A percentile compares a stretch with the other conserved stretches of the same genome.
These are phyloP conservation scores for Rhamphomyia laevipes DNA, from an alignment of 2,888 invertebrate genomes.

Conservation along the genomic window DNA sequence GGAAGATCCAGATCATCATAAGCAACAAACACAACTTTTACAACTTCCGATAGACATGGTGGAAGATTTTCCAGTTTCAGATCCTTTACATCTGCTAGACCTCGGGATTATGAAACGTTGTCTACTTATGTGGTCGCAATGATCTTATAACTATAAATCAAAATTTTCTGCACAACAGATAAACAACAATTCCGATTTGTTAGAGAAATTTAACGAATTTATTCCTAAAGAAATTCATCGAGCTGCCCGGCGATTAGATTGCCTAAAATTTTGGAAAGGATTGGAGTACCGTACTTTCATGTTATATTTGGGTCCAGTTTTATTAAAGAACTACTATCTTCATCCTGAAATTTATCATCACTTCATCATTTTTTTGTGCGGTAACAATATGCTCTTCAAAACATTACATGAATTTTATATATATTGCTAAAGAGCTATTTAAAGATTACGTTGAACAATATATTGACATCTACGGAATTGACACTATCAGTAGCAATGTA, in stretches of 20 bases:
- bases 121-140: background rate
- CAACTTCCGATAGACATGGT: slow-evolving; percentile 1
- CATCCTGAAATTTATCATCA: slow-evolving; percentile 11
- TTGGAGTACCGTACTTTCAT: slow-evolving; percentile 17
- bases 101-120: background rate
- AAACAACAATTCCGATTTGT: background rate
- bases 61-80: slow-evolving; percentile 1
- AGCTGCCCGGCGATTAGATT: background rate
- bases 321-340: slow-evolving; percentile 12
- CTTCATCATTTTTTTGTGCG: slow-evolving; percentile 17
- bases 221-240: slow-evolving; percentile 1
- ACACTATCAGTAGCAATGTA: slow-evolving; percentile 12
- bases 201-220: background rate
- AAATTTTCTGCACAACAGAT: background rate
- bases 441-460: slow-evolving; percentile 10
- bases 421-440: slow-evolving; percentile 5
- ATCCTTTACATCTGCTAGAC: slow-evolving; percentile 2
- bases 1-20: background rate
- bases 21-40: background rate
- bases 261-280: slow-evolving; percentile 16
- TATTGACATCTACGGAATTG: slow-evolving; percentile 9
- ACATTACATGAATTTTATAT: slow-evolving; percentile 8
- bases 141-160: background rate
- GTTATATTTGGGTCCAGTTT: slow-evolving; percentile 14
- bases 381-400: slow-evolving; percentile 4